phyloP scores from a whole-genome alignment of 2,888 invertebrate genomes.

The Allacma fusca region DNA sequence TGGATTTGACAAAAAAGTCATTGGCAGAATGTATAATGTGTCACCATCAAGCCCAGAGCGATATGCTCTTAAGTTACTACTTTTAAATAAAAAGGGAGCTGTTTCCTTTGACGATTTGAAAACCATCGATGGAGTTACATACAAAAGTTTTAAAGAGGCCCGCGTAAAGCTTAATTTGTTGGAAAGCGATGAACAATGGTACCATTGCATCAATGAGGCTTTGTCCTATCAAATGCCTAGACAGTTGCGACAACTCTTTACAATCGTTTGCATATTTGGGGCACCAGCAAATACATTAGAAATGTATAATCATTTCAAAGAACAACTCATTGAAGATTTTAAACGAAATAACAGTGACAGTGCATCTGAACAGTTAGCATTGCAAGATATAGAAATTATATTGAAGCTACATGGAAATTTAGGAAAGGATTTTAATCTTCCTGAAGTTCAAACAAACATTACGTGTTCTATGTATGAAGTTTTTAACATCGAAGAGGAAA shows the following conservation, averaged over 20 bases:
- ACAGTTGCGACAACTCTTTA: slow-evolving; percentile 62
- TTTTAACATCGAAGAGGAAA: background rate
- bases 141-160: slow-evolving; percentile 57
- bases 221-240: slow-evolving; percentile 57
- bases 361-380: too few relatives aligned
- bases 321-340: slow-evolving; percentile 33
- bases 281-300: slow-evolving; percentile 55
- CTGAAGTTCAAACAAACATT: slow-evolving; percentile 45
- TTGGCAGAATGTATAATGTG: slow-evolving; percentile 56
- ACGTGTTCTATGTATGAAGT: background rate
- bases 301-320: slow-evolving; percentile 60
- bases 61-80: slow-evolving; percentile 47
- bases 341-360: too few relatives aligned
- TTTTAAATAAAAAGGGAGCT: slow-evolving; percentile 52
- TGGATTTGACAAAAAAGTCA: background rate
- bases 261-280: slow-evolving; percentile 61
- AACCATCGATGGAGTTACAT: slow-evolving; percentile 52
- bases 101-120: slow-evolving; percentile 49
- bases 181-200: slow-evolving; percentile 62
- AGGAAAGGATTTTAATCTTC: slow-evolving; percentile 19
- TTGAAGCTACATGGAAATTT: too few relatives aligned
- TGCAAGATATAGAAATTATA: too few relatives aligned
- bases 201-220: slow-evolving; percentile 60
- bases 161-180: slow-evolving; percentile 62
- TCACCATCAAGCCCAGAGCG: too few relatives aligned